Evolutionary conservation across 2,797 vertebrate species (phyloP), one percentile per base, ranked within the genome.

Genomic region (Myoxocephalus aenaeus): DNA sequence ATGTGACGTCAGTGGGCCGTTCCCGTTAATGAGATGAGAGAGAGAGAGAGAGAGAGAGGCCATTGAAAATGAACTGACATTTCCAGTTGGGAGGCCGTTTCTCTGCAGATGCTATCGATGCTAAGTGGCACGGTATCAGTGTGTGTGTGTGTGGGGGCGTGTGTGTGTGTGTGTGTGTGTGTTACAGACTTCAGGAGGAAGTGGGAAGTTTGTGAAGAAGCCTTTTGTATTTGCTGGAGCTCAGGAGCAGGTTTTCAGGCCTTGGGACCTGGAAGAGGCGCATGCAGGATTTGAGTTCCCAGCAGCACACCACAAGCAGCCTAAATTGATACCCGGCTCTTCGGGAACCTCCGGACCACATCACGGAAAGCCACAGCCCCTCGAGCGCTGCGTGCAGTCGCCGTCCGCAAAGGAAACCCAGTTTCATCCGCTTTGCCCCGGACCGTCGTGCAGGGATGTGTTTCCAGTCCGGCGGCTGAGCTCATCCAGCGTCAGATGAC

Each of bases 1-100:
- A 20, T 46, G 83, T 87, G 81, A 92, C 64, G 85, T 89, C 87
- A 88, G 73, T 62, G 67, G 77, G 62, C 68, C 29, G 3, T 75
- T 75, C 25, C 71, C 48, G 32, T 76, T 86, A 90, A 89, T 85
- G 72, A 88, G 82, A 89, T 77, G 57, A 70, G 12, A 42, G 14
- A 17, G 14, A 80, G 61, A 77, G 61, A 70, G 12, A 42, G 14
- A 17, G 14, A 80, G 61, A 70, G 46, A 44, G 67, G 65, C 59
- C 38, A 34, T 4, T 63, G 38, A 67, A 75, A 80, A 63, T 72
- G 54, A 73, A 68, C 15, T 10, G 18, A 40, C 59, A 46, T 40
- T 71, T 76, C 15, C 20, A 76, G 53, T 42, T 4, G 81, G 65
- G 42, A 58, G 44, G 29, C 15, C 50, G 27, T 59, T 65, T 34